Evolutionary conservation across 2,888 invertebrate genomes (phyloP), one percentile per base, ranked within the genome.

Genomic region (Dynastes grantii): DNA sequence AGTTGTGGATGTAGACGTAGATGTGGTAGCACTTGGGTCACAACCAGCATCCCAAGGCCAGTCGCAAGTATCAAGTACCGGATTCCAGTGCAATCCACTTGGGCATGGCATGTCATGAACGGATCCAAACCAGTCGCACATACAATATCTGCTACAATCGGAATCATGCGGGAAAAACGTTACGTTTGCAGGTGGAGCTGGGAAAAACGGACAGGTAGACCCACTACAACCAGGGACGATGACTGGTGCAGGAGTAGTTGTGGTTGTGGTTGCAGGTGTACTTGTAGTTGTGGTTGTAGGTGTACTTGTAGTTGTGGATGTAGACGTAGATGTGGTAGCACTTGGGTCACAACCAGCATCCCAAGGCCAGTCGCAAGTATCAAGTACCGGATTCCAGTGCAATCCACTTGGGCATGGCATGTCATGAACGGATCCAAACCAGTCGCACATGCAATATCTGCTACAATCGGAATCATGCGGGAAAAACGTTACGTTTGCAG

Each of bases 61-160:
- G 63, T 75, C 75, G 16, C 75, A 83, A 6, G 80, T 78, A 13
- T 82, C 70, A 2, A 76, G 6, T 11, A 27, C 45, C 3, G 80
- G 32, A 65, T 83, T 83, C 76, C 83, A 83, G 73, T 83, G 81
- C 4, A 83, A 76, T n/a, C 81, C 82, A 16, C 27, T 13, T 8
- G 83, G 80, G 65, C 84, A 84, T 1, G 76, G 29, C 76, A 76
- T 73, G 2, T 76, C 75, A n/a, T 63, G 61, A 3, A 79, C 49
- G 53, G 76, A 78, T 4, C 77, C 40, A 29, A 76, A 78, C 40
- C 77, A 65, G 37, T 76, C 76, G 71, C 83, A 83, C 45, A 78
- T 76, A 71, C 80, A 83, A 49, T 81, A 83, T 64, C 80, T 79
- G 0, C 58, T 51, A 67, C 83, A 83, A 13, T 80, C 78, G 37